phyloP scores from a whole-genome alignment of 2,113 vertebrate species.

The Pseudorhombus dupliciocellatus region DNA sequence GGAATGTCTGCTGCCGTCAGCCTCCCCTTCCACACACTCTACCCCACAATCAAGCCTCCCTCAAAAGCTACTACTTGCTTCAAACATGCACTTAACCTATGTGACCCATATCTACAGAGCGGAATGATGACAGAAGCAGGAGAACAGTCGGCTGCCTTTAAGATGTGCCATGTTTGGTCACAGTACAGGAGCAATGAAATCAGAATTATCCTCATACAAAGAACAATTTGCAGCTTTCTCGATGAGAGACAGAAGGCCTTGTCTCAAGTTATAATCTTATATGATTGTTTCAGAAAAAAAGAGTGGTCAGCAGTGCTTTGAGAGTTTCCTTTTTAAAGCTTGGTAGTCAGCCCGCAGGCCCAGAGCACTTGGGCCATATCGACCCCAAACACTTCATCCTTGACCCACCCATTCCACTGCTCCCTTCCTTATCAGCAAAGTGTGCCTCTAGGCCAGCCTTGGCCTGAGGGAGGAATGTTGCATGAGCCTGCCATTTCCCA shows the following conservation, averaged over 20 bases:
- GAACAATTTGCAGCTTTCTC: neutral
- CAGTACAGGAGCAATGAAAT: neutral
- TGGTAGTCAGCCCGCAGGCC: constrained; percentile 46
- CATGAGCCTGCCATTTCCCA: constrained; percentile 33
- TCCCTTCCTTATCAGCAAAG: constrained; percentile 67
- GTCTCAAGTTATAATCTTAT: constrained; percentile 2
- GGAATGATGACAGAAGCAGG: constrained; percentile 21
- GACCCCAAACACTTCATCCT: constrained; percentile 54
- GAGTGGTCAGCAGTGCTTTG: constrained; percentile 25
- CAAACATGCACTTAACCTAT: constrained; percentile 39
- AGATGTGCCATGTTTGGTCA: neutral
- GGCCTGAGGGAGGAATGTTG: constrained; percentile 39
- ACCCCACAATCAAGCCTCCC: constrained; percentile 10
- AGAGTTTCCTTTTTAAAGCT: constrained; percentile 54
- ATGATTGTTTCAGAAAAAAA: constrained; percentile 12
- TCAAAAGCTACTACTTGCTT: constrained; percentile 24
- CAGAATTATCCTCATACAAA: neutral
- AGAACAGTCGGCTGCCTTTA: constrained; percentile 8
- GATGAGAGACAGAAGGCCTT: neutral
- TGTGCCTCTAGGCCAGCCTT: constrained; percentile 38
- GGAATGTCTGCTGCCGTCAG: constrained; percentile 75
- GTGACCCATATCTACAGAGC: constrained; percentile 28
- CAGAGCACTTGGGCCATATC: constrained; percentile 55
- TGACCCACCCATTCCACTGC: constrained; percentile 63
- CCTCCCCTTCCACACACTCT: constrained; percentile 18